Conservation (phyloP, 2,797 vertebrate genomes). For the Anas acuta region DNA sequence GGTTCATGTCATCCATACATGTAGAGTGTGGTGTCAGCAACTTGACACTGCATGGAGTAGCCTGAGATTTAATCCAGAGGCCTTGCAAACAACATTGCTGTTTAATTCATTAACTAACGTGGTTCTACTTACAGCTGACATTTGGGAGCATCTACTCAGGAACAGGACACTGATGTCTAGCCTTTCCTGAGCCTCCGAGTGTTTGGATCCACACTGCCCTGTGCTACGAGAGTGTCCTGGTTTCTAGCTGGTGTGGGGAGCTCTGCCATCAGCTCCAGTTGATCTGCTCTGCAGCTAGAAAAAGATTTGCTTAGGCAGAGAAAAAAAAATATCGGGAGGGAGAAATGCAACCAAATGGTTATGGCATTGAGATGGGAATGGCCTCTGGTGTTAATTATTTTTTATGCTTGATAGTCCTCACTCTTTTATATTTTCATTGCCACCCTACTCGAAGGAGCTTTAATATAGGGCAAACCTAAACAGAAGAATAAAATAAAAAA, state of each 20-base stretch:
- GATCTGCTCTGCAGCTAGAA: background rate
- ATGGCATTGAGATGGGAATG: background rate
- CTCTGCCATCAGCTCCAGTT: background rate
- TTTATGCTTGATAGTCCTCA: background rate
- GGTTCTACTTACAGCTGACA: background rate
- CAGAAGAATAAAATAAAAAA: background rate
- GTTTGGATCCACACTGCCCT: background rate
- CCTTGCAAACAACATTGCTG: background rate
- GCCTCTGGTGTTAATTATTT: background rate
- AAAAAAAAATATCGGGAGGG: background rate
- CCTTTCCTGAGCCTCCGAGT: background rate
- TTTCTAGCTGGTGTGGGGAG: background rate
- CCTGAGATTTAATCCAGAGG: background rate
- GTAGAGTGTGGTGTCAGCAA: background rate
- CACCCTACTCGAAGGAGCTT: background rate
- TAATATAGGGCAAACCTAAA: background rate
- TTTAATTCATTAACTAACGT: background rate
- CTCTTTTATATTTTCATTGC: background rate
- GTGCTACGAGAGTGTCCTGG: background rate
- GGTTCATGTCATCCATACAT: background rate
- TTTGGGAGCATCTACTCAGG: background rate
- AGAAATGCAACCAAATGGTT: background rate
- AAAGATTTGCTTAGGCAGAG: background rate
- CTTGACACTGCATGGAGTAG: background rate
- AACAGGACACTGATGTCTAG: background rate